Percentiles rank a stretch among this genome's conserved stretches.
Conservation (phyloP, 1,140 invertebrate genomes). For the Drosophila sturtevanti region DNA sequence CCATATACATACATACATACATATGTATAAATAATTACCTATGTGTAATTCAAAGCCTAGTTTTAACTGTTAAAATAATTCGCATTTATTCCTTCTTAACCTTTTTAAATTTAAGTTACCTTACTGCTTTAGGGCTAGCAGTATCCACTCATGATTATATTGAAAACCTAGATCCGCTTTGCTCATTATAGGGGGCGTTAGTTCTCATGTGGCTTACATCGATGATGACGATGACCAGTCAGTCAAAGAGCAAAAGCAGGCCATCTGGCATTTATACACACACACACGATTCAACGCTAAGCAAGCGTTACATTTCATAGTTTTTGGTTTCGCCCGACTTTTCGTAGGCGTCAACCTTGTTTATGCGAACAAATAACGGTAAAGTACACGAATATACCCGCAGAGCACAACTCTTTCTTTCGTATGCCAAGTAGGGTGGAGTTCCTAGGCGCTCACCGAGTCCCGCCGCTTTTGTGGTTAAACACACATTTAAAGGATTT, state of each 20-base stretch:
- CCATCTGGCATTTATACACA: constrained; percentile 53
- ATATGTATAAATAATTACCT: no score
- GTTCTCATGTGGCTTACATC: constrained; percentile 41
- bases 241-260: constrained; percentile 11
- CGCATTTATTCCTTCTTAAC: background rate
- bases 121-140: background rate
- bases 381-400: constrained; percentile 53
- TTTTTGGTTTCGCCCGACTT: constrained; percentile 26
- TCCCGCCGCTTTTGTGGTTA: constrained; percentile 70
- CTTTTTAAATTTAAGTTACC: constrained; percentile 1
- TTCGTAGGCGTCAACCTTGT: constrained; percentile 71
- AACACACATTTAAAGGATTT: constrained; percentile 74
- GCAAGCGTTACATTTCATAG: constrained; percentile 61
- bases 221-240: constrained; percentile 56
- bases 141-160: background rate
- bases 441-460: constrained; percentile 48
- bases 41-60: no score
- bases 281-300: constrained; percentile 26
- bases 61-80: no score
- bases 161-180: constrained; percentile 25
- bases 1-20: no score
- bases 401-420: constrained; percentile 62
- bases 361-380: constrained; percentile 70
- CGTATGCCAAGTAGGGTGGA: constrained; percentile 12
- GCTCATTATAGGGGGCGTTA: constrained; percentile 75